Conservation (phyloP, 30 jellyfish, hydroid and myxozoan genomes). For the Hydractinia symbiolongicarpus region DNA sequence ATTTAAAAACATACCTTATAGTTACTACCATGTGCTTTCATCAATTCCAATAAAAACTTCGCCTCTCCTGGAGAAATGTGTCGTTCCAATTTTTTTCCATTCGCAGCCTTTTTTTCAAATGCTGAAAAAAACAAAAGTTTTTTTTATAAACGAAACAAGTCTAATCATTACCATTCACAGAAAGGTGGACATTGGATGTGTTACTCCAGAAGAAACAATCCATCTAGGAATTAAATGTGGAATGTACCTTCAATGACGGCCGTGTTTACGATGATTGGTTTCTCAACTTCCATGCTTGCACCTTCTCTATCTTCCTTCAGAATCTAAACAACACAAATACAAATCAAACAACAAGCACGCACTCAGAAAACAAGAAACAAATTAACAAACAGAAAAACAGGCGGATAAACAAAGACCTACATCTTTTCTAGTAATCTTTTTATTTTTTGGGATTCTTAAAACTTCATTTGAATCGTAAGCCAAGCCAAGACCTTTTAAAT, state of each 20-base stretch:
- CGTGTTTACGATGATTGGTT: slow-evolving; percentile 12
- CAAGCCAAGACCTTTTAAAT: slow-evolving; percentile 60
- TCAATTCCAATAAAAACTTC: slow-evolving; percentile 36
- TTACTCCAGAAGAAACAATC: background rate
- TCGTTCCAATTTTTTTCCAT: slow-evolving; percentile 46
- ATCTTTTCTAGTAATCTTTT: slow-evolving; percentile 1
- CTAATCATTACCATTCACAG: background rate
- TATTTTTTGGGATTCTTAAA: slow-evolving; percentile 8
- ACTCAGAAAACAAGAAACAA: background rate
- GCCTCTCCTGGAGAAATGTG: slow-evolving; percentile 78
- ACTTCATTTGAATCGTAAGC: slow-evolving; percentile 65
- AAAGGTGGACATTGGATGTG: background rate
- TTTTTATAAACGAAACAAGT: background rate
- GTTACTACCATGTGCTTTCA: slow-evolving; percentile 49
- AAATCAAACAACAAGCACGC: background rate
- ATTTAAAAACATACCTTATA: slow-evolving; percentile 47
- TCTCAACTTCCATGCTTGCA: slow-evolving; percentile 9
- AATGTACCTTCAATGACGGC: slow-evolving; percentile 16
- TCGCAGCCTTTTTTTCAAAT: slow-evolving; percentile 59
- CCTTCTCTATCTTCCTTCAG: background rate
- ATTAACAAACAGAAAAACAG: background rate
- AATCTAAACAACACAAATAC: background rate
- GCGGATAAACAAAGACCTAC: background rate
- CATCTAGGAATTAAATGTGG: background rate
- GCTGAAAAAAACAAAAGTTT: slow-evolving; percentile 29